phyloP scores from a whole-genome alignment of 2,113 vertebrate genomes.

The Microcebus lehilahytsara region DNA sequence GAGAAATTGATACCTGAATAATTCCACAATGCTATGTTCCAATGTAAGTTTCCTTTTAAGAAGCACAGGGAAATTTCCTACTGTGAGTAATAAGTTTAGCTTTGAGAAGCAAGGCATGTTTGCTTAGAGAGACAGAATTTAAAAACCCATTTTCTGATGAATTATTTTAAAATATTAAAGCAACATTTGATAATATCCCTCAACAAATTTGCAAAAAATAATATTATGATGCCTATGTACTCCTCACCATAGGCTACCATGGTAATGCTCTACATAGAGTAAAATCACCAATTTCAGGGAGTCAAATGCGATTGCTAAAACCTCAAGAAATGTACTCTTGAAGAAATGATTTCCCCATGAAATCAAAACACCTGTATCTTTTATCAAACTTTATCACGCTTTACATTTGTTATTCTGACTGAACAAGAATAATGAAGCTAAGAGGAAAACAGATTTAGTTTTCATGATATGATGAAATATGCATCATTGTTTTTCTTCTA shows the following conservation, averaged over 20 bases:
- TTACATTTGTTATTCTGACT: not conserved
- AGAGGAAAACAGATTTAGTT: not conserved
- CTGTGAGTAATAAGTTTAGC: not conserved
- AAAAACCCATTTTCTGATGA: constrained; percentile 7
- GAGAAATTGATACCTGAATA: not conserved
- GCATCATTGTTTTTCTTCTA: constrained; percentile 15
- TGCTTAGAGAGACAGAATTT: not conserved
- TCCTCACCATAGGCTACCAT: not conserved
- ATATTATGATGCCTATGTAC: not conserved
- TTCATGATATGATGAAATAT: constrained; percentile 21
- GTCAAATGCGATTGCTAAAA: not conserved
- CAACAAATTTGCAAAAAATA: not conserved
- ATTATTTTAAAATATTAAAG: constrained; percentile 33
- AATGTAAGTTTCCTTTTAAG: not conserved
- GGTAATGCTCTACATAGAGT: not conserved
- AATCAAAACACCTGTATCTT: not conserved
- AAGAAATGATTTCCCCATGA: not conserved
- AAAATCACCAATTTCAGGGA: not conserved
- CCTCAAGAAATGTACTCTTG: not conserved
- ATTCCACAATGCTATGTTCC: not conserved
- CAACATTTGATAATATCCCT: not conserved
- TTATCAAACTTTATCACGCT: not conserved
- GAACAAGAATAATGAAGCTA: constrained; percentile 52
- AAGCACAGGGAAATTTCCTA: not conserved
- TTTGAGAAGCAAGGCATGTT: constrained; percentile 29